These are phyloP conservation scores for Notothenia rossii DNA, from an alignment of 2,113 vertebrate species.

Conservation along the genomic window DNA sequence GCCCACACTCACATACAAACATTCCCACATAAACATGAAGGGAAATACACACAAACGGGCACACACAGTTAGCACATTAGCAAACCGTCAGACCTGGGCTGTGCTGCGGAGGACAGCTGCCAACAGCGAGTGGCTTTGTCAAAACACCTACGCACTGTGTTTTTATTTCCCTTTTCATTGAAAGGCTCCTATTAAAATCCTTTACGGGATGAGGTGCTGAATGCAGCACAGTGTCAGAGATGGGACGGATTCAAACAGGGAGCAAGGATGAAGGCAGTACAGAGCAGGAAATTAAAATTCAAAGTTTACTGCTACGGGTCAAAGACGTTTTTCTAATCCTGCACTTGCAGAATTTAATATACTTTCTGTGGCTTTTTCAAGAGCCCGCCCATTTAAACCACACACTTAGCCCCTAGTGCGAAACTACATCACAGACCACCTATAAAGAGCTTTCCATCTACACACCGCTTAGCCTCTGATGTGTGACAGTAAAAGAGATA, in stretches of 20 bases:
- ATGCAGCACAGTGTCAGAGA: background rate
- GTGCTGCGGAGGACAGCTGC: conserved; percentile 50
- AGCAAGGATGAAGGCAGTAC: background rate
- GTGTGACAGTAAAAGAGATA: background rate
- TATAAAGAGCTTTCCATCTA: conserved; percentile 28
- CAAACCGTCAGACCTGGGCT: conserved; percentile 39
- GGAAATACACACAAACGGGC: conserved; percentile 7
- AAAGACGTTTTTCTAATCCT: conserved; percentile 24
- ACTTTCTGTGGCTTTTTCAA: conserved; percentile 35
- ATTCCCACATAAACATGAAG: conserved; percentile 12
- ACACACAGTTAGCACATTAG: conserved; percentile 58
- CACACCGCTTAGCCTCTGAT: background rate
- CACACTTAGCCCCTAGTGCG: conserved; percentile 43
- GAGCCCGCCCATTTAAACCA: conserved; percentile 36
- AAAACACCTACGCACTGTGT: conserved; percentile 46
- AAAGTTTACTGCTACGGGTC: conserved; percentile 7
- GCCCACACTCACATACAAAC: conserved; percentile 15
- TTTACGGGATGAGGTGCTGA: background rate
- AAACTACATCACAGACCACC: conserved; percentile 41
- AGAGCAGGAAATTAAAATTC: conserved; percentile 19
- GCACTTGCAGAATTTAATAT: conserved; percentile 14
- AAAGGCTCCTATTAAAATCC: conserved; percentile 3
- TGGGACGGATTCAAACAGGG: background rate
- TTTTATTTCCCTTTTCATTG: conserved; percentile 47
- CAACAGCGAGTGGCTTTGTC: conserved; percentile 55